These are phyloP conservation scores for Tachysurus fulvidraco DNA, from an alignment of 2,113 vertebrate species.

Conservation along the genomic window DNA sequence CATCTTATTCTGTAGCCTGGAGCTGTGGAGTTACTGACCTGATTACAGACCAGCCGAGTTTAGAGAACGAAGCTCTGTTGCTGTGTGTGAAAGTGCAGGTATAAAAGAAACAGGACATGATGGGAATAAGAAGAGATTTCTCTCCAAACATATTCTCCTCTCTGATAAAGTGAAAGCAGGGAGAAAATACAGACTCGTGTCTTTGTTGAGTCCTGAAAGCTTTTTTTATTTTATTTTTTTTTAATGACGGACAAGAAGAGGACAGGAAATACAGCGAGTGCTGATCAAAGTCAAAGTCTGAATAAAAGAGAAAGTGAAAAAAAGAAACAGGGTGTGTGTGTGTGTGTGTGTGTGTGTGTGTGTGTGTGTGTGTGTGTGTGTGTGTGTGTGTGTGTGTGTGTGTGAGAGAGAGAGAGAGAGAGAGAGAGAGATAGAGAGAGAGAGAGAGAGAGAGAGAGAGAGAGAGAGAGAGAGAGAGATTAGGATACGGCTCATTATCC, in stretches of 20 bases:
- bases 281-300: conserved; percentile 10
- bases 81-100: not conserved
- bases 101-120: not conserved
- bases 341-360: too few relatives aligned
- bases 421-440: not conserved
- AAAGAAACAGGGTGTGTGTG: too few relatives aligned
- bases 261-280: not conserved
- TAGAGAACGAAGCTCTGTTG: not conserved
- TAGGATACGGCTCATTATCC: not conserved
- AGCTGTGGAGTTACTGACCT: conserved; percentile 19
- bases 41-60: not conserved
- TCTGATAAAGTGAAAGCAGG: not conserved
- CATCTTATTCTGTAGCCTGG: not conserved
- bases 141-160: not conserved
- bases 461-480: not conserved
- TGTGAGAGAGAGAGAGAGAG: too few relatives aligned
- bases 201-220: not conserved
- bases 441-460: not conserved
- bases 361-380: too few relatives aligned
- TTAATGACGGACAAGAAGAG: not conserved
- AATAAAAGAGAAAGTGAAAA: not conserved
- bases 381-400: too few relatives aligned
- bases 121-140: not conserved
- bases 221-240: not conserved
- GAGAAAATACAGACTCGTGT: not conserved